These are phyloP conservation scores for Characodon lateralis DNA, from an alignment of 2,797 vertebrate species.

Conservation along the genomic window DNA sequence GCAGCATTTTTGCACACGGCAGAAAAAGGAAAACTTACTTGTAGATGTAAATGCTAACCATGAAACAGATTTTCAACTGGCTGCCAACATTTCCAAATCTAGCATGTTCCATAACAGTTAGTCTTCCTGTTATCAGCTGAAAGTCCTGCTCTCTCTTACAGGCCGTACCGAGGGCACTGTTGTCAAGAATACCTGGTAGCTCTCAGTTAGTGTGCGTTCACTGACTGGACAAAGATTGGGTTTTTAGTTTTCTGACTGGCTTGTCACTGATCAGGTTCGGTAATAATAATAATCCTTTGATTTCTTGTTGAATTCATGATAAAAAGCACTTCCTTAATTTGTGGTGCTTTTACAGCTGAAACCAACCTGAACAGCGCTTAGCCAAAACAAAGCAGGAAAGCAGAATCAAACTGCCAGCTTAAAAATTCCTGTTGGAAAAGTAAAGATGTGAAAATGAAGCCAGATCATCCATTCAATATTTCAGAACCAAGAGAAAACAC, in stretches of 20 bases:
- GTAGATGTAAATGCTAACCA: no score
- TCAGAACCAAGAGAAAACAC: conserved; percentile 19
- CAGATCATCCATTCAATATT: conserved; percentile 41
- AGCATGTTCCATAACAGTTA: neutral
- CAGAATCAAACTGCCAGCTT: conserved; percentile 39
- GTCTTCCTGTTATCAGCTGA: neutral
- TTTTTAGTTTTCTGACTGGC: no score
- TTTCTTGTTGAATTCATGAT: neutral
- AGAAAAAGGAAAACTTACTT: no score
- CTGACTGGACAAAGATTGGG: neutral
- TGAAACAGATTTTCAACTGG: no score
- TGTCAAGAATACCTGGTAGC: neutral
- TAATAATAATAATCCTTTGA: no score
- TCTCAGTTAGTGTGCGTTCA: neutral
- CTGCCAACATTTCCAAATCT: no score
- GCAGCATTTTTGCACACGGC: no score
- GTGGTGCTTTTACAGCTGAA: conserved; percentile 54
- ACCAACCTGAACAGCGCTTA: conserved; percentile 25
- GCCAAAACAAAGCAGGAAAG: conserved; percentile 33
- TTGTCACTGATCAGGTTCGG: no score
- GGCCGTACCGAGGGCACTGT: neutral
- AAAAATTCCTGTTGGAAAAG: conserved; percentile 52
- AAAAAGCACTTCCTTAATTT: conserved; percentile 21
- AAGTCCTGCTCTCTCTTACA: neutral
- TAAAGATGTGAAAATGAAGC: conserved; percentile 57